Base-by-base conservation (phyloP, 2,888 invertebrate species). In the Aproaerema taeniolella region DNA sequence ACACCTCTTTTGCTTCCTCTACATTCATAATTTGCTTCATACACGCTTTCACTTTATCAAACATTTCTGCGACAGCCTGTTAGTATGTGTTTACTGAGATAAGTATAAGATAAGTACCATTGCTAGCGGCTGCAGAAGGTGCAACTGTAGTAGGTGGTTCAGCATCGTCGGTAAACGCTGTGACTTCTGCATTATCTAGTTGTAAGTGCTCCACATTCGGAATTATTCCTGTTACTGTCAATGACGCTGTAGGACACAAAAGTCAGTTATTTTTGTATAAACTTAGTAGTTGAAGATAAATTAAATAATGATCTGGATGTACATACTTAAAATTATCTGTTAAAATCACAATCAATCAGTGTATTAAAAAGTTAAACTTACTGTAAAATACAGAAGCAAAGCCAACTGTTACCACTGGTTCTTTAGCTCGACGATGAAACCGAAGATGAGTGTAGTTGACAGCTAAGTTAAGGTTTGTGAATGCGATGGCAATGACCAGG, bases 141-240 rank as follows among this genome's bases (percentile, higher is more conserved):
- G 13, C 16, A 10, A 32, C n/a, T 11, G 4, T 5, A 12, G 16
- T 15, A 6, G 3, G 17, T 1, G 57, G 58, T 6, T 15, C 2
- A 0, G 15, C 1, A 24, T 60, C 50, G 25, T 49, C 34, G 7
- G 53, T 31, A 17, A 52, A 52, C 0, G 55, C 39, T 14, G 48
- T 50, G 1, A 52, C 47, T n/a, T 58, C 49, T 16, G 41, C 43
- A n/a, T 40, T 38, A 1, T 53, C 46, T 14, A 53, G 16, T 1
- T 52, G 32, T 1, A 52, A 26, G 13, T 55, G 13, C 0, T 47
- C 47, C 2, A 40, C 29, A 14, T 52, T 30, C 1, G 43, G 39
- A 1, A 41, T 39, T 0, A 46, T 33, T 11, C 37, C 43, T 8
- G 46, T 43, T n/a, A 20, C 38, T 25, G 12, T 34, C 20, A 25